Evolutionary conservation across 2,113 vertebrate species (phyloP), one percentile per base, ranked within the genome.

Genomic region (Colaptes auratus): DNA sequence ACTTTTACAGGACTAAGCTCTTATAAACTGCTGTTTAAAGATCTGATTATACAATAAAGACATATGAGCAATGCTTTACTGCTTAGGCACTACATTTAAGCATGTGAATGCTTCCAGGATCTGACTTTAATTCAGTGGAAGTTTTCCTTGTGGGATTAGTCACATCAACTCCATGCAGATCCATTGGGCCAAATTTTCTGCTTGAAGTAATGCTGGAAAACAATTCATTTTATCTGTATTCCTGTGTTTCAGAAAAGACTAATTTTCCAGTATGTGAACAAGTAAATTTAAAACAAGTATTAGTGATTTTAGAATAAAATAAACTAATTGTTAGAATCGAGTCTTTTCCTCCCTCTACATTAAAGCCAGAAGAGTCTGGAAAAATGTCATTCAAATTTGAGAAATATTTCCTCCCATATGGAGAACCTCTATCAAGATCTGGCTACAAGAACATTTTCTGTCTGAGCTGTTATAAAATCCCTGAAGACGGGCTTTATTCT

Each of bases 401-500:
- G 89, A 92, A 95, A 82, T 79, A 91, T 86, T 93, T 97, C 82
- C 90, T 94, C 67, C 88, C 89, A 90, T 92, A 94, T 94, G 92
- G 82, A 97, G 94, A 93, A 91, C 31, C 31, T 94, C 80, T 94
- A 88, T 92, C 86, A 93, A 95, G 86, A 88, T 92, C 82, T 96
- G 92, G 87, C 87, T 94, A 71, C 11, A 67, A 52, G 69, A 93
- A 92, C 46, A 39, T 81, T 94, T 94, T 83, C 88, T 91, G 93
- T 73, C 88, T 15, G 53, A 91, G 72, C 3, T 82, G 81, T 91
- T 93, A 80, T 12, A 77, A 92, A 92, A 89, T 95, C 80, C 88
- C 76, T 36, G n/a, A 86, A 85, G 95, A 95, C 77, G 70, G 60
- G 42, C 78, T 86, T 89, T 93, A 72, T 90, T 94, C 76, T 90